These are phyloP conservation scores for Drosophila tropicalis DNA, from an alignment of 1,140 invertebrate genomes.

Conservation along the genomic window DNA sequence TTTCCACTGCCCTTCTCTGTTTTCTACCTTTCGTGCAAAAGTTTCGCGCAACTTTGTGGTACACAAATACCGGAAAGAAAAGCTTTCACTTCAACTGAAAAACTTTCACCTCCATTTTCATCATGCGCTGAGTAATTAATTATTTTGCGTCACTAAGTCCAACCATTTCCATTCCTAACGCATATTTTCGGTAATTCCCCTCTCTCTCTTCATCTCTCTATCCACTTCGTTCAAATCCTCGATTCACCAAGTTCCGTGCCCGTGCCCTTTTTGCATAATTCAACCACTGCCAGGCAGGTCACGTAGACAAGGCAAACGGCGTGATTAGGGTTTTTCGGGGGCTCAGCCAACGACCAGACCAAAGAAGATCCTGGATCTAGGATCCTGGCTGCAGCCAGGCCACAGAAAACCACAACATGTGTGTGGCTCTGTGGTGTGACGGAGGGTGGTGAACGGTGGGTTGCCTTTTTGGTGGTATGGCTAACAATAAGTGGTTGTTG, in stretches of 20 bases:
- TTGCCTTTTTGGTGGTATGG: not conserved
- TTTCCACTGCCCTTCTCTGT: not conserved
- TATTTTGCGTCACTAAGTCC: conserved; percentile 72
- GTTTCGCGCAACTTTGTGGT: conserved; percentile 19
- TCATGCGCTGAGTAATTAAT: conserved; percentile 69
- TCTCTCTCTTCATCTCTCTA: not conserved
- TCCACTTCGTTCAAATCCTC: conserved; percentile 8
- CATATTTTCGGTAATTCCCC: conserved; percentile 50
- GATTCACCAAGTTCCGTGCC: conserved; percentile 3
- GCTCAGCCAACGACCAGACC: conserved; percentile 37
- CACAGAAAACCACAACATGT: conserved; percentile 59
- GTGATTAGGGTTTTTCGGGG: conserved; percentile 71
- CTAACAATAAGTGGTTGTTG: conserved; percentile 26
- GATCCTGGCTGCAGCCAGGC: conserved; percentile 20
- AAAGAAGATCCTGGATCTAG: conserved; percentile 34
- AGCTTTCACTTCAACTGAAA: conserved; percentile 12
- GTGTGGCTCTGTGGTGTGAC: conserved; percentile 30
- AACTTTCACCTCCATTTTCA: conserved; percentile 56
- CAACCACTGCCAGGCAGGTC: conserved; percentile 70
- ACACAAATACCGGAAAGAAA: conserved; percentile 18
- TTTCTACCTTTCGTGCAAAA: conserved; percentile 10
- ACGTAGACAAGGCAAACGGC: conserved; percentile 73
- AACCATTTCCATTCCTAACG: conserved; percentile 67
- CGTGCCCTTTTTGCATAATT: conserved; percentile 69
- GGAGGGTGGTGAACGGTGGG: conserved; percentile 33